phyloP scores from a whole-genome alignment of 2,888 invertebrate genomes.

The Cantharis flavilabris region DNA sequence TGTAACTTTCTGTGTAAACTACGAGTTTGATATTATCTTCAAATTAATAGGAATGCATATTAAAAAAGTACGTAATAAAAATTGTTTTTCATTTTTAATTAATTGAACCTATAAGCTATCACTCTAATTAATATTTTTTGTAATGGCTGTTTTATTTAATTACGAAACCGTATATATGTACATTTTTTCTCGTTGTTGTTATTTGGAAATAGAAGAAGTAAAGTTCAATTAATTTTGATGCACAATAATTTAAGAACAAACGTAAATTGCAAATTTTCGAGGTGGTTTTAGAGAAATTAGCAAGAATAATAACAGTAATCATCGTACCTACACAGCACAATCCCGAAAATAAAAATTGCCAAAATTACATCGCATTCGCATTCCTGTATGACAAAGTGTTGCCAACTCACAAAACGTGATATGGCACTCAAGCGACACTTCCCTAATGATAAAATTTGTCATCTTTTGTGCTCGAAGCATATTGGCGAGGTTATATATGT shows the following conservation, averaged over 20 bases:
- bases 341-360: conserved; percentile 43
- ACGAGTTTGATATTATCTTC: conserved; percentile 12
- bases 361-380: conserved; percentile 45
- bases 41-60: conserved; percentile 4
- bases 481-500: conserved; percentile 49
- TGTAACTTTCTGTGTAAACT: conserved; percentile 18
- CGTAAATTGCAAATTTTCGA: conserved; percentile 25
- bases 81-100: neutral
- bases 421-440: conserved; percentile 45
- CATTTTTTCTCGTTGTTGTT: neutral
- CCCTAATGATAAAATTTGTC: conserved; percentile 49
- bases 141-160: neutral
- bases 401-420: conserved; percentile 44
- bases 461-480: conserved; percentile 49
- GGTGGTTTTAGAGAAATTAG: conserved; percentile 36
- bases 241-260: conserved; percentile 27
- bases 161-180: neutral
- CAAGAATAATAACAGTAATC: conserved; percentile 42
- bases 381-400: conserved; percentile 45
- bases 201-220: neutral
- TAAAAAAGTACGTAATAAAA: neutral
- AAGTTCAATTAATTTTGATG: conserved; percentile 14
- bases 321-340: conserved; percentile 39
- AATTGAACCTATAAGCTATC: neutral
- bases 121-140: neutral